Percentiles rank a stretch among this genome's conserved stretches.
Conservation (phyloP, 2,888 invertebrate genomes). For the Drepana falcataria region DNA sequence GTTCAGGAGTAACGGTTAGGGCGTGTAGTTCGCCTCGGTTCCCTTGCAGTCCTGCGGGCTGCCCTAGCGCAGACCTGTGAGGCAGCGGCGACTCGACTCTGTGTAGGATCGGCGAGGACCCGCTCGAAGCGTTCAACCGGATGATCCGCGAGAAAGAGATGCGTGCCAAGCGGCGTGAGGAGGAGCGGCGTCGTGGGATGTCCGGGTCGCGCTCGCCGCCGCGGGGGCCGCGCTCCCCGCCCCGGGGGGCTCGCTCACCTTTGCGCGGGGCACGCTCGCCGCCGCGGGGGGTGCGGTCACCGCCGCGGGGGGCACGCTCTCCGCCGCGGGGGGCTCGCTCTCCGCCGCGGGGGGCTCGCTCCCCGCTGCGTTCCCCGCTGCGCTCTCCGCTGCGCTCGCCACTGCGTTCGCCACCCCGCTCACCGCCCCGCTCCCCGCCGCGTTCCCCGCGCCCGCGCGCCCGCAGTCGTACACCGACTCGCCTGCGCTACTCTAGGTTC, state of each 20-base stretch:
- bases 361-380: slow-evolving; percentile 38
- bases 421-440: slow-evolving; percentile 22
- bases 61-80: neutral
- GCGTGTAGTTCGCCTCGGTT: slow-evolving; percentile 7
- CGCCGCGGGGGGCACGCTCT: slow-evolving; percentile 34
- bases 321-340: slow-evolving; percentile 42
- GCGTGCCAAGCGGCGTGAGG: slow-evolving; percentile 81
- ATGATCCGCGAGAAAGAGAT: slow-evolving; percentile 92
- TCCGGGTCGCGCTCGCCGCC: slow-evolving; percentile 60
- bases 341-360: slow-evolving; percentile 32
- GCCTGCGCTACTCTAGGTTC: slow-evolving; percentile 67
- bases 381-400: slow-evolving; percentile 25
- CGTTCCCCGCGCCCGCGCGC: slow-evolving; percentile 39
- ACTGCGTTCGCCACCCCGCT: slow-evolving; percentile 25
- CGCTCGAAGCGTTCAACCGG: slow-evolving; percentile 91
- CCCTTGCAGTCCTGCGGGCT: neutral
- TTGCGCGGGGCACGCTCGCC: slow-evolving; percentile 38
- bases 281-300: slow-evolving; percentile 41
- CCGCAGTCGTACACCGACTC: slow-evolving; percentile 55
- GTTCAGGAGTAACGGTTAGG: slow-evolving; percentile 17
- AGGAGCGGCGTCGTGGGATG: slow-evolving; percentile 76
- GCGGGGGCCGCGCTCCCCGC: slow-evolving; percentile 60
- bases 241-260: slow-evolving; percentile 36
- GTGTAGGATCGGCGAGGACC: slow-evolving; percentile 87
- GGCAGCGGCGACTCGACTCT: slow-evolving; percentile 32